Evolutionary conservation across 1,140 invertebrate genomes (phyloP).

Genomic region (Drosophila mayri): DNA sequence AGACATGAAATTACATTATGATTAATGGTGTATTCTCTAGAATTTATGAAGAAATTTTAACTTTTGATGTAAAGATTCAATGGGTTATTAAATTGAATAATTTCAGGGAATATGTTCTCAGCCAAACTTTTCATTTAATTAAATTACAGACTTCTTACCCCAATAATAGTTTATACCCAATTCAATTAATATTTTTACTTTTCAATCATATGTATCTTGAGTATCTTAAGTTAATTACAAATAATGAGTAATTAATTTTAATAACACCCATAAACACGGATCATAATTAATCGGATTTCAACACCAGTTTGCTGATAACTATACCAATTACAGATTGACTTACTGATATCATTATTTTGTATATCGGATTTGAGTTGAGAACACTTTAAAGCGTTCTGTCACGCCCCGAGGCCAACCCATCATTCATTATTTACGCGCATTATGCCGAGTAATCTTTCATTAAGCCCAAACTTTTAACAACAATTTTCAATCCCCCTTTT

Average conservation of each 20-base stretch:
- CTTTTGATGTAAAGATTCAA: neutral
- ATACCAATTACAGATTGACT: conserved; percentile 32
- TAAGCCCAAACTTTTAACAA: conserved; percentile 61
- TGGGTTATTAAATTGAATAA: neutral
- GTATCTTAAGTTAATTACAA: neutral
- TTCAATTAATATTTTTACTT: neutral
- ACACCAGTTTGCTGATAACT: conserved; percentile 22
- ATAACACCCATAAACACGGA: neutral
- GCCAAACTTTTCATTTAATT: neutral
- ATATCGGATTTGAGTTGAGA: conserved; percentile 2
- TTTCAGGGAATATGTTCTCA: no score
- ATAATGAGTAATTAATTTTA: neutral
- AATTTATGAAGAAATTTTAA: conserved; percentile 1
- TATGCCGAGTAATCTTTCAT: conserved; percentile 60
- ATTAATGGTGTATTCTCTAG: conserved; percentile 9
- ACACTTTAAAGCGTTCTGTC: conserved; percentile 26
- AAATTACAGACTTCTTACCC: neutral
- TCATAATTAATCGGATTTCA: conserved; percentile 28
- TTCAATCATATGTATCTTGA: neutral
- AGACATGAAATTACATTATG: conserved; percentile 1
- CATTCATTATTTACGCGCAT: conserved; percentile 57
- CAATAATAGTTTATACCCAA: neutral
- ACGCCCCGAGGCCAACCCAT: conserved; percentile 33
- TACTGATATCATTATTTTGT: conserved; percentile 35
- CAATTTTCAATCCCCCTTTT: conserved; percentile 39